Evolutionary conservation across 2,888 invertebrate genomes (phyloP).

Genomic region (Dicyrtomina minuta): DNA sequence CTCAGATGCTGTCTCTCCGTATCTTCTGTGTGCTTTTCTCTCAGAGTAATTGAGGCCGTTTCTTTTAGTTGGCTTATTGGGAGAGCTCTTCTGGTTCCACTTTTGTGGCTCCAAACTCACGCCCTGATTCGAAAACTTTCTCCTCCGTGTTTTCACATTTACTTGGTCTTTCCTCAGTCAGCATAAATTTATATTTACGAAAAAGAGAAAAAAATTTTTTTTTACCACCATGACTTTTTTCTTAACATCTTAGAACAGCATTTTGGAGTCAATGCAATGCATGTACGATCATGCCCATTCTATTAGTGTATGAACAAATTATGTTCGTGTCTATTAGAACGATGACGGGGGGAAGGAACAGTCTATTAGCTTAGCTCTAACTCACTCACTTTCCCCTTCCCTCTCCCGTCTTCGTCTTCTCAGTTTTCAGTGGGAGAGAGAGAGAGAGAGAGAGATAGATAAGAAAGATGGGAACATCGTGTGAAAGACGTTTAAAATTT

Average conservation of each 20-base stretch:
- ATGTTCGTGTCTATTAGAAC: conserved; percentile 17
- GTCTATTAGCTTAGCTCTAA: neutral
- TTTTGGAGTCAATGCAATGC: too few species aligned
- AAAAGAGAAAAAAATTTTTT: too few species aligned
- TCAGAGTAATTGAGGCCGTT: conserved; percentile 4
- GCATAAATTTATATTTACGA: conserved; percentile 22
- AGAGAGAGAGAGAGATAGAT: neutral
- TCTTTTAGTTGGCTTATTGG: conserved; percentile 15
- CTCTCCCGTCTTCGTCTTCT: too few species aligned
- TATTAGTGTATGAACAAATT: conserved; percentile 25
- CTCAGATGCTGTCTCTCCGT: conserved; percentile 11
- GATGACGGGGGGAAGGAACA: conserved; percentile 4
- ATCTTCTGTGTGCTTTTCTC: neutral
- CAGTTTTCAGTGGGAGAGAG: neutral
- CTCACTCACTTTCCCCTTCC: neutral
- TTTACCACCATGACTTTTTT: neutral
- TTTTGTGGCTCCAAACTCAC: conserved; percentile 29
- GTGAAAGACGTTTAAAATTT: too few species aligned
- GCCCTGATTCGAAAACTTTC: conserved; percentile 32
- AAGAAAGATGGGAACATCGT: neutral
- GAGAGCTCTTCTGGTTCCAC: conserved; percentile 16
- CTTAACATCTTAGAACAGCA: too few species aligned
- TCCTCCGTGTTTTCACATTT: conserved; percentile 4
- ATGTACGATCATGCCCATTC: neutral
- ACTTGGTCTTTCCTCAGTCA: neutral